These are phyloP conservation scores for Lamellibrachia luymesi DNA, from an alignment of 1,140 invertebrate genomes.

Conservation along the genomic window DNA sequence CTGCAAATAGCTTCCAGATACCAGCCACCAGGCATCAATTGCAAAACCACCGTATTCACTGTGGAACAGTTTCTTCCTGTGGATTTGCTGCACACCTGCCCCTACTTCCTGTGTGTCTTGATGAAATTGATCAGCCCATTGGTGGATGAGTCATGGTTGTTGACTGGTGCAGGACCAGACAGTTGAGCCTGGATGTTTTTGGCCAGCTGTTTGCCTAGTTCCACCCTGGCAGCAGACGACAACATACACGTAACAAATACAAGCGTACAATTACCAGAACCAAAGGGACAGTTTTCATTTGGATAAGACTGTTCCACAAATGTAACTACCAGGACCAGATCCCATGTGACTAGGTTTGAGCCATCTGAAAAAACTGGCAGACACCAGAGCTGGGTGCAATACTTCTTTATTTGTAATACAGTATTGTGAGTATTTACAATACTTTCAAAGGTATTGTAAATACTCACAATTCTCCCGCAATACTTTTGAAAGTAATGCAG, in stretches of 20 bases:
- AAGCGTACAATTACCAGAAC: too few relatives aligned
- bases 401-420: too few relatives aligned
- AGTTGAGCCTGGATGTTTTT: slow-evolving; percentile 96
- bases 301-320: too few relatives aligned
- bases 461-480: too few relatives aligned
- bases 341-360: too few relatives aligned
- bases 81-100: not conserved
- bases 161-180: slow-evolving; percentile 63
- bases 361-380: too few relatives aligned
- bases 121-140: slow-evolving; percentile 95
- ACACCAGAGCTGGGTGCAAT: too few relatives aligned
- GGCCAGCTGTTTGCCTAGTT: slow-evolving; percentile 96
- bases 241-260: not conserved
- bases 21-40: not conserved
- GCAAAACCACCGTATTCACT: not conserved
- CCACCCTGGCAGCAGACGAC: slow-evolving; percentile 68
- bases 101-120: slow-evolving; percentile 60
- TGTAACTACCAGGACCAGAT: too few relatives aligned
- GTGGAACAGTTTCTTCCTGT: not conserved
- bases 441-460: too few relatives aligned
- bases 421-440: too few relatives aligned
- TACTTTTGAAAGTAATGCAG: too few relatives aligned
- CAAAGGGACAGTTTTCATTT: too few relatives aligned
- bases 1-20: not conserved
- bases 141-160: slow-evolving; percentile 81